Conservation (phyloP, 2,113 vertebrate species). For the Cyphomyrus discorhynchus region DNA sequence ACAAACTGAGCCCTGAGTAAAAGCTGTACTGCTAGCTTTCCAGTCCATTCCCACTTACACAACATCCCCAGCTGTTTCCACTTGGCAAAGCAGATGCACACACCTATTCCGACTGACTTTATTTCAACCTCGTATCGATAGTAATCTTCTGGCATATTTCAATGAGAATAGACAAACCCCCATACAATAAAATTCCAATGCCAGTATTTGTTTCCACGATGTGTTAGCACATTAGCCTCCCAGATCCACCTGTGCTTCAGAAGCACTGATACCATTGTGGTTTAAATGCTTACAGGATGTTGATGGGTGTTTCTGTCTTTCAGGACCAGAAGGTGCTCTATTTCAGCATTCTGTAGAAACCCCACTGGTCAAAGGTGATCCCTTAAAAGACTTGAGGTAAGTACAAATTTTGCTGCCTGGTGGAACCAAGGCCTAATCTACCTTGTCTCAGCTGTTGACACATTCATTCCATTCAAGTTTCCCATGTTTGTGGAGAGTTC, state of each 20-base stretch:
- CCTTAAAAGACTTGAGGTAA: conserved; percentile 81
- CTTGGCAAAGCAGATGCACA: not conserved
- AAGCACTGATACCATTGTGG: not conserved
- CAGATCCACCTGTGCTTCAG: not conserved
- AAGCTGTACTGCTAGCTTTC: not conserved
- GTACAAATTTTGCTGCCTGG: conserved; percentile 2
- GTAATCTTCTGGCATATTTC: not conserved
- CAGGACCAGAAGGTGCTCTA: conserved; percentile 86
- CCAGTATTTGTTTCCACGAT: not conserved
- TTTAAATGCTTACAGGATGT: not conserved
- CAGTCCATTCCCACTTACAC: not conserved
- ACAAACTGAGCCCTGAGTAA: not conserved
- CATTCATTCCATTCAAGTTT: not conserved
- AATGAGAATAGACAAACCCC: not conserved
- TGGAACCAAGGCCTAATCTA: not conserved
- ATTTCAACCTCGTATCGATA: not conserved
- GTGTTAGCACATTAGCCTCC: not conserved
- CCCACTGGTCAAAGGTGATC: conserved; percentile 73
- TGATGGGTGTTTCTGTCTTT: conserved; percentile 12
- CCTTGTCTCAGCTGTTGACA: not conserved
- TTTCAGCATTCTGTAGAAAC: conserved; percentile 94
- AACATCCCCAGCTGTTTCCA: not conserved
- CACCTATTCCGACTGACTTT: not conserved
- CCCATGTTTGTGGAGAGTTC: not conserved
- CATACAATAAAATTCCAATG: not conserved